These are phyloP conservation scores for Lamprotornis superbus DNA, from an alignment of 2,113 vertebrate genomes.

Conservation along the genomic window DNA sequence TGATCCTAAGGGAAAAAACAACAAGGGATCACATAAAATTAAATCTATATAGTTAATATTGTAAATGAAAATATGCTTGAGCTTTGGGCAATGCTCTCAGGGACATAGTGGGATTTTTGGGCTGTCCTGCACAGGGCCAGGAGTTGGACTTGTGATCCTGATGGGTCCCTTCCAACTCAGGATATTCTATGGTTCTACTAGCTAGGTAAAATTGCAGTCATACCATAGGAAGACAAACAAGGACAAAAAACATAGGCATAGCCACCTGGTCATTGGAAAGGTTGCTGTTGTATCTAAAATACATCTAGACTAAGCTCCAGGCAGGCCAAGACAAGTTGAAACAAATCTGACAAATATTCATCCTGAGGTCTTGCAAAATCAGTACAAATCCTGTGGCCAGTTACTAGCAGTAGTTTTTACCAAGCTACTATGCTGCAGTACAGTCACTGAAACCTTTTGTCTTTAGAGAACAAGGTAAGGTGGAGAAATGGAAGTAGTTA, in stretches of 20 bases:
- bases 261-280: background rate
- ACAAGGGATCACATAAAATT: background rate
- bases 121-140: background rate
- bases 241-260: background rate
- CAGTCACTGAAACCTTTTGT: background rate
- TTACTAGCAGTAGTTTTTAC: background rate
- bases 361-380: background rate
- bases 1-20: background rate
- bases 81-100: background rate
- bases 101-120: background rate
- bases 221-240: background rate
- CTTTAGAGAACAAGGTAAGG: background rate
- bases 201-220: background rate
- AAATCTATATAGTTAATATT: background rate
- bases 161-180: background rate
- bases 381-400: background rate
- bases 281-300: background rate
- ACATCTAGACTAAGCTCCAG: background rate
- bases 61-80: background rate
- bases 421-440: background rate
- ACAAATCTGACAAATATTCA: background rate
- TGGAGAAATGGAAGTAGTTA: background rate
- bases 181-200: background rate
- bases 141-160: background rate
- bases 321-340: background rate